Percentiles rank a stretch among this genome's conserved stretches.
Evolutionary conservation across 2,797 vertebrate genomes (phyloP).

Genomic region (Benthosema pterotum): DNA sequence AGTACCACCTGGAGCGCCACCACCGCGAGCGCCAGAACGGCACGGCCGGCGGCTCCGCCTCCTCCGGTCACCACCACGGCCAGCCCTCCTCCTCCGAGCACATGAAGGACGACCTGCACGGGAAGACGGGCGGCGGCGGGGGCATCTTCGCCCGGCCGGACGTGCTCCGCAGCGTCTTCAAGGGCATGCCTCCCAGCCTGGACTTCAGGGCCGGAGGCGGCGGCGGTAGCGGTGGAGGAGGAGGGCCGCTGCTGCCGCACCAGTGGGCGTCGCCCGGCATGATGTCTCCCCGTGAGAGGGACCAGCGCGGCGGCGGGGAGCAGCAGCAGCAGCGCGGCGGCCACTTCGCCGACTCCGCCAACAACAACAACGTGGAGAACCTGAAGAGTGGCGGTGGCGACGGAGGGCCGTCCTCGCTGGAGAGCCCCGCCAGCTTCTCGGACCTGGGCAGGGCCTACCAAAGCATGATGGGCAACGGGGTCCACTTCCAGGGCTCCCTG

Average conservation of each 20-base stretch:
- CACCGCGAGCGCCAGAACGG: constrained; percentile 95
- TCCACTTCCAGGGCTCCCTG: constrained; percentile 96
- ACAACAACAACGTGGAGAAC: no score
- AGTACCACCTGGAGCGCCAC: constrained; percentile 97
- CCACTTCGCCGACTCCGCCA: constrained; percentile 81
- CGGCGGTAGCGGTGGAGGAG: no score
- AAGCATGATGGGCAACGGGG: constrained; percentile 92
- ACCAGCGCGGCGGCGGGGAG: constrained; percentile 79
- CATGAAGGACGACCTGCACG: constrained; percentile 90
- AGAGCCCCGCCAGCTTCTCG: constrained; percentile 87
- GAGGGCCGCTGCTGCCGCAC: constrained; percentile 86
- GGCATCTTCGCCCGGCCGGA: constrained; percentile 94
- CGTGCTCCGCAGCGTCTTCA: constrained; percentile 93
- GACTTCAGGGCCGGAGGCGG: no score
- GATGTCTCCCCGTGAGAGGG: constrained; percentile 84
- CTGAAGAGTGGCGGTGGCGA: constrained; percentile 84
- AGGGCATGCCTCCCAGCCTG: constrained; percentile 84
- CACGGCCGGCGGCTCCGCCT: constrained; percentile 81
- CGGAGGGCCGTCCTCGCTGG: constrained; percentile 70
- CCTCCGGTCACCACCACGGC: constrained; percentile 76
- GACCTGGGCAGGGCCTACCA: constrained; percentile 94
- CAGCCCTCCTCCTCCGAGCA: constrained; percentile 85
- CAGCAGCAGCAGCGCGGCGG: no score
- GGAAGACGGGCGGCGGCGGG: constrained; percentile 75
- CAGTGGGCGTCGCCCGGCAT: constrained; percentile 90